A percentile compares a stretch with the other conserved stretches of the same genome.
These are phyloP conservation scores for human DNA, from an alignment of 2,113 vertebrate species.

Conservation along the genomic window DNA sequence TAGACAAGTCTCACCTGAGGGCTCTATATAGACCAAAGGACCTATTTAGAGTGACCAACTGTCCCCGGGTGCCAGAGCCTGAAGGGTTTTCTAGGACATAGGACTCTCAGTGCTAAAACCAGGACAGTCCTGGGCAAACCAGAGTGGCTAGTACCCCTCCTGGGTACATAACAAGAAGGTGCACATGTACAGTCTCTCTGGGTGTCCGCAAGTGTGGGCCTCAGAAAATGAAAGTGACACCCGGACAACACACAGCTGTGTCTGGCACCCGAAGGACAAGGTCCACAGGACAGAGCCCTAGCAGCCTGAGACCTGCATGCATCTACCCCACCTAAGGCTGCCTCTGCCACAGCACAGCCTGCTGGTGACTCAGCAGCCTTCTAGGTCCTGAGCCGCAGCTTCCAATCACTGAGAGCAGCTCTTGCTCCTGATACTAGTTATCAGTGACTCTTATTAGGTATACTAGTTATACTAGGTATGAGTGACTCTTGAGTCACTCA, in stretches of 20 bases:
- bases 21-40: not conserved
- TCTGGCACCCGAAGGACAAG: not conserved
- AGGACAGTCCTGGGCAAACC: not conserved
- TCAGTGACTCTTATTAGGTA: too few relatives aligned
- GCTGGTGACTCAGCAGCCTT: not conserved
- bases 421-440: not conserved
- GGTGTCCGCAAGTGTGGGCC: not conserved
- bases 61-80: not conserved
- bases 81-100: not conserved
- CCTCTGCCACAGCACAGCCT: accelerated
- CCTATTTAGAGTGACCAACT: not conserved
- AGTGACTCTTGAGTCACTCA: not conserved
- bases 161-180: accelerated
- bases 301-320: not conserved
- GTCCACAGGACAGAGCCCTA: not conserved
- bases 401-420: not conserved
- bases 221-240: not conserved
- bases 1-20: not conserved
- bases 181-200: accelerated
- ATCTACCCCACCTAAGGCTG: accelerated
- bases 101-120: not conserved
- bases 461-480: too few relatives aligned
- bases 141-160: accelerated
- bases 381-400: not conserved
- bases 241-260: not conserved